These are phyloP conservation scores for Oscheius sp. DNA, from an alignment of 2,888 invertebrate species.

Conservation along the genomic window DNA sequence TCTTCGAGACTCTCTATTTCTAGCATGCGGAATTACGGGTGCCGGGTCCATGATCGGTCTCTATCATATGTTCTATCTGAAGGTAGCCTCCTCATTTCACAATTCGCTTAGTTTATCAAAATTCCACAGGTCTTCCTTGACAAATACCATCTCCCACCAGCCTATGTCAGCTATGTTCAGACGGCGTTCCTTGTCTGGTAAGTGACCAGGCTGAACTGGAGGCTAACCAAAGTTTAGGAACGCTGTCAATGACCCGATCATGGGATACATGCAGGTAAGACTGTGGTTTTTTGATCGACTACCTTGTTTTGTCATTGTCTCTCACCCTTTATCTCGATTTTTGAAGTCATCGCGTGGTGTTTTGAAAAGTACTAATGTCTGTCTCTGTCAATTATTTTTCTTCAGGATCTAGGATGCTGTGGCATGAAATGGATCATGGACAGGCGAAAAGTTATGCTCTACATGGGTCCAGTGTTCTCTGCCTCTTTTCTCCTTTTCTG, in stretches of 20 bases:
- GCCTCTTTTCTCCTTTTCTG: conserved; percentile 74
- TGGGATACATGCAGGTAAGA: conserved; percentile 60
- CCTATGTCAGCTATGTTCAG: conserved; percentile 54
- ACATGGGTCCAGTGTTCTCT: conserved; percentile 74
- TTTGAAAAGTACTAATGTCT: background rate
- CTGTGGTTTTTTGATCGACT: background rate
- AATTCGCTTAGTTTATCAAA: background rate
- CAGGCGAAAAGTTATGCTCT: conserved; percentile 71
- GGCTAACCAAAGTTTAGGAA: conserved; percentile 31
- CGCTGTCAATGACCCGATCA: conserved; percentile 61
- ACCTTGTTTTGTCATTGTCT: background rate
- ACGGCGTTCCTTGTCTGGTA: conserved; percentile 56
- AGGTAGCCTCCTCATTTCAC: background rate
- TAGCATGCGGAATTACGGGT: conserved; percentile 11
- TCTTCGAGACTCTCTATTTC: conserved; percentile 12
- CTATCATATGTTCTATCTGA: conserved; percentile 33
- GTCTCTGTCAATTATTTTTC: background rate
- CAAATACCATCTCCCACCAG: conserved; percentile 51
- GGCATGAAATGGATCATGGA: conserved; percentile 66
- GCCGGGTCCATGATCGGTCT: background rate
- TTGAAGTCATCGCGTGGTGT: background rate
- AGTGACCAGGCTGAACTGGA: too few relatives aligned
- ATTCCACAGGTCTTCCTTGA: conserved; percentile 53
- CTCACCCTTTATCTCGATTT: background rate
- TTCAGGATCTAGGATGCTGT: conserved; percentile 60